Evolutionary conservation across 2,888 invertebrate genomes (phyloP).

Genomic region (Rhimphoctona megacephalus): DNA sequence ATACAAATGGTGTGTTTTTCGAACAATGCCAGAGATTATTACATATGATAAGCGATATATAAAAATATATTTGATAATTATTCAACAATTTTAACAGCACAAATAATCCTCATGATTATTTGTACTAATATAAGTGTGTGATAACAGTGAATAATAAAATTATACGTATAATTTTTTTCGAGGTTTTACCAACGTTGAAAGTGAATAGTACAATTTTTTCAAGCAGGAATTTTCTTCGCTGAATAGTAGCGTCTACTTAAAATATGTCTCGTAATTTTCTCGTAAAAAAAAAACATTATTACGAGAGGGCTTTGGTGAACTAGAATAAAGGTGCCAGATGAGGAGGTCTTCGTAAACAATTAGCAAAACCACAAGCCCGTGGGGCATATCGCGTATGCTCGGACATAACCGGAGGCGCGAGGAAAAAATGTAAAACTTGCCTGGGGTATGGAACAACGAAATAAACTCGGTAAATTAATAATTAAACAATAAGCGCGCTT

Average conservation of each 20-base stretch:
- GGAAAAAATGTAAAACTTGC: constrained; percentile 78
- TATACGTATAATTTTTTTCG: not conserved
- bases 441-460: constrained; percentile 74
- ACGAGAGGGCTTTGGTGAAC: not conserved
- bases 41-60: no score
- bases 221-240: constrained; percentile 21
- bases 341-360: constrained; percentile 78
- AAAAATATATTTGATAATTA: no score
- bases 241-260: constrained; percentile 64
- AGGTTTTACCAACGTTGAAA: not conserved
- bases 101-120: no score
- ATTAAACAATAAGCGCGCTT: constrained; percentile 79
- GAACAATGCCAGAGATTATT: no score
- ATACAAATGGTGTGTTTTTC: no score
- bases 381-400: constrained; percentile 53
- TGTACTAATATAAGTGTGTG: no score
- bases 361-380: constrained; percentile 72
- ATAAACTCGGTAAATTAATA: constrained; percentile 80
- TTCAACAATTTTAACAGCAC: no score
- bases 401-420: constrained; percentile 71
- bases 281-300: constrained; percentile 39
- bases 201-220: not conserved
- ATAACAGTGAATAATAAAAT: not conserved
- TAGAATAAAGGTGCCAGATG: constrained; percentile 60
- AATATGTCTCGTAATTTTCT: constrained; percentile 67